Evolutionary conservation across 2,113 vertebrate species (phyloP).

Genomic region (Gobiocypris rarus): DNA sequence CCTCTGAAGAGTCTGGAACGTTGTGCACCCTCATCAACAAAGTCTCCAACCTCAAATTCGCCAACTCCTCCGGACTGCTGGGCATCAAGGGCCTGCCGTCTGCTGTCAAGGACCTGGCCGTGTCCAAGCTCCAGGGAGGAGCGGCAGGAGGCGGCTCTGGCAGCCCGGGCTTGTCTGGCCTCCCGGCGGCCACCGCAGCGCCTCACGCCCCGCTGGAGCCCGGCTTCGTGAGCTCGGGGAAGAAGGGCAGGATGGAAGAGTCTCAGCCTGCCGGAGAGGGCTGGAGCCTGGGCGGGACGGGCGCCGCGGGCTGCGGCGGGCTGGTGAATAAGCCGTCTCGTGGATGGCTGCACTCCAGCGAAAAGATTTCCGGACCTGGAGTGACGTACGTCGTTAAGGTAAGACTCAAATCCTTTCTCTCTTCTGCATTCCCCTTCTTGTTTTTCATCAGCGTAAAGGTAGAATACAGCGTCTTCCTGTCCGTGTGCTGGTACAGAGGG

Average conservation of each 20-base stretch:
- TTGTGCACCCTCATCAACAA: slow-evolving; percentile 97
- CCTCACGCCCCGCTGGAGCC: slow-evolving; percentile 82
- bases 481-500: slow-evolving; percentile 67
- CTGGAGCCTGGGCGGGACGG: slow-evolving; percentile 76
- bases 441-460: not conserved
- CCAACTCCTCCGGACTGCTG: slow-evolving; percentile 87
- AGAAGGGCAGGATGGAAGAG: slow-evolving; percentile 85
- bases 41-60: slow-evolving; percentile 97
- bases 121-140: slow-evolving; percentile 91
- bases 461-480: slow-evolving; percentile 58
- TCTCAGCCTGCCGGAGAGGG: slow-evolving; percentile 79
- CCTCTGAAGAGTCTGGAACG: slow-evolving; percentile 92
- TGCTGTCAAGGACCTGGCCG: slow-evolving; percentile 95
- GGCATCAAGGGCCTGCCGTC: slow-evolving; percentile 93
- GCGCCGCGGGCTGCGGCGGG: slow-evolving; percentile 62
- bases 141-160: slow-evolving; percentile 80
- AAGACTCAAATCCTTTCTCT: slow-evolving; percentile 67
- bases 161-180: slow-evolving; percentile 78
- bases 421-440: slow-evolving; percentile 3
- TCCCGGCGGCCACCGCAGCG: slow-evolving; percentile 70
- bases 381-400: slow-evolving; percentile 98
- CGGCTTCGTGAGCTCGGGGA: slow-evolving; percentile 80
- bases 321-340: slow-evolving; percentile 84
- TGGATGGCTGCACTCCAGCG: slow-evolving; percentile 89
- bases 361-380: slow-evolving; percentile 96